These are phyloP conservation scores for Nothura maculosa DNA, from an alignment of 2,797 vertebrate genomes.

Conservation along the genomic window DNA sequence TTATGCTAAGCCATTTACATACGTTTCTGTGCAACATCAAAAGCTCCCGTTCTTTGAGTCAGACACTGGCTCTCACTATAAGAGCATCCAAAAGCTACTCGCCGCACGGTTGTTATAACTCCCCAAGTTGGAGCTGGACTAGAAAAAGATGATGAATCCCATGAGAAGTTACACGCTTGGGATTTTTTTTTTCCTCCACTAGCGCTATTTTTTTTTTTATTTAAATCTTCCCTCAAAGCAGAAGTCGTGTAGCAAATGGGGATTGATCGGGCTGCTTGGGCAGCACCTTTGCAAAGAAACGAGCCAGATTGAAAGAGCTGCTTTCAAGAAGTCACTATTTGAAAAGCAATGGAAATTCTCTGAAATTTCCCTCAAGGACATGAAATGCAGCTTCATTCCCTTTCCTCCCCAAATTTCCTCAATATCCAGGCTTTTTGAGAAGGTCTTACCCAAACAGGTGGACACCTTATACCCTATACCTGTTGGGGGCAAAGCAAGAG, in stretches of 20 bases:
- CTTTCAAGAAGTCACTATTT: background rate
- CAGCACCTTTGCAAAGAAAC: background rate
- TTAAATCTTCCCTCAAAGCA: background rate
- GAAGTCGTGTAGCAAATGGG: background rate
- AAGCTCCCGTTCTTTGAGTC: background rate
- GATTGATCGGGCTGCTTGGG: background rate
- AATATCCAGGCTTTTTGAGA: rapidly evolving
- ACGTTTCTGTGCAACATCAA: background rate
- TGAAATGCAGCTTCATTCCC: background rate
- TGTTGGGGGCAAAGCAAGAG: background rate
- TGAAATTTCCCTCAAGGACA: background rate
- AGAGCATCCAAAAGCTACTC: slow-evolving; percentile 27
- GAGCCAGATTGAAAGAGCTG: background rate
- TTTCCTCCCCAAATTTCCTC: background rate
- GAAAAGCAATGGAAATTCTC: background rate
- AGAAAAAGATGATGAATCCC: background rate
- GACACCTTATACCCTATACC: background rate
- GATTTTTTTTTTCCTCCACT: background rate
- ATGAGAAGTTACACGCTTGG: background rate
- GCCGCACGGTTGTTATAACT: background rate
- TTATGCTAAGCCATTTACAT: slow-evolving; percentile 1
- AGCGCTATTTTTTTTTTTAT: background rate
- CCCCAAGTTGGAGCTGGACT: background rate
- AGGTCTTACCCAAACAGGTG: background rate
- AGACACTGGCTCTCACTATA: background rate